Evolutionary conservation across 1,140 invertebrate genomes (phyloP).

Genomic region (Lanistes nyassanus): DNA sequence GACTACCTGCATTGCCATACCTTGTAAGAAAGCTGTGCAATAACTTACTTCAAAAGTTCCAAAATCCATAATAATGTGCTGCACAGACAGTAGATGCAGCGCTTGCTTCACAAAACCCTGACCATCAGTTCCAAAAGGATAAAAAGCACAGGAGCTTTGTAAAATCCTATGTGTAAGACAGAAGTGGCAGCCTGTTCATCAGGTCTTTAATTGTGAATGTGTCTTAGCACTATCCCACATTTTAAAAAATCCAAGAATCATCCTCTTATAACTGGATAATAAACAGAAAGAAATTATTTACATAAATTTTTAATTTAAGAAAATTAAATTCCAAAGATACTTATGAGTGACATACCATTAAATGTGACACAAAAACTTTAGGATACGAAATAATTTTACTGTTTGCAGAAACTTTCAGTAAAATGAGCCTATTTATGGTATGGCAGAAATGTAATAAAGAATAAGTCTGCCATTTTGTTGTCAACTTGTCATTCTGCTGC

Average conservation of each 20-base stretch:
- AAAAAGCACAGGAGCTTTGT: neutral
- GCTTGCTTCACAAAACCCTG: slow-evolving; percentile 17
- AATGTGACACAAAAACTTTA: neutral
- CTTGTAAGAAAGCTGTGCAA: neutral
- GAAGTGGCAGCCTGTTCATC: neutral
- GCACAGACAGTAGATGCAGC: slow-evolving; percentile 1
- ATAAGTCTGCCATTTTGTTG: no score
- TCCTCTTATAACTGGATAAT: neutral
- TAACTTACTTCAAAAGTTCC: neutral
- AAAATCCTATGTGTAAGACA: slow-evolving; percentile 18
- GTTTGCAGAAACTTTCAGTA: neutral
- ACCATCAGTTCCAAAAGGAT: slow-evolving; percentile 20
- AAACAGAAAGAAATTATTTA: neutral
- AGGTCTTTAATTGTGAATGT: neutral
- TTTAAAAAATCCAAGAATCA: no score
- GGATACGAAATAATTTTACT: neutral
- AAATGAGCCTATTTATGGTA: no score
- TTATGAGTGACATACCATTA: neutral
- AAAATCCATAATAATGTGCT: slow-evolving; percentile 23
- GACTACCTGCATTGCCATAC: no score
- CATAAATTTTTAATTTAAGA: neutral
- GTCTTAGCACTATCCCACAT: neutral
- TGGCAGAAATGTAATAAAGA: no score
- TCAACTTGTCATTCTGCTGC: neutral
- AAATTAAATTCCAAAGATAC: no score